Base-by-base conservation (phyloP, 2,888 invertebrate species). In the Calameuta filiformis region DNA sequence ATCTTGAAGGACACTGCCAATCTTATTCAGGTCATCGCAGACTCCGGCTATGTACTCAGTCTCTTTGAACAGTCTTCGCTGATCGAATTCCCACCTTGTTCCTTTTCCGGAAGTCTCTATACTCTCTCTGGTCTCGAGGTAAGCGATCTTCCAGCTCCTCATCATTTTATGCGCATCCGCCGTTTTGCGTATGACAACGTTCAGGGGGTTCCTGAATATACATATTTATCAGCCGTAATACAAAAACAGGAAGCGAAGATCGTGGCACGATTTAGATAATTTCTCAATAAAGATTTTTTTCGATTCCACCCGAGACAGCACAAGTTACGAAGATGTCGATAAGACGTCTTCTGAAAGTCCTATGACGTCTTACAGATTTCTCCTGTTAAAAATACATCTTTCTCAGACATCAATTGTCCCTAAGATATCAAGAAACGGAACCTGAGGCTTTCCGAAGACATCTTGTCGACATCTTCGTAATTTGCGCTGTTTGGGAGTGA, bases 21-120 rank as follows among this genome's bases (percentile, higher is more conserved):
- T 94, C 81, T 96, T 94, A n/a, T 95, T 94, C 68, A 98, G 92
- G 88, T 98, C 96, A 75, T 94, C 93, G 80, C 96, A 96, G 12
- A 98, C 97, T 12, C 93, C 93, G 0, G 95, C 95, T 84, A 98
- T 96, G 86, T 98, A 98, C 88, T 98, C 97, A 0, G 98, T 97
- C 79, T 95, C 94, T 2, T 95, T 95, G 91, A 98, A 98, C 40
- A 98, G 92, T 71, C 94, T 93, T 23, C 94, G 94, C 85, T 96
- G 95, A 88, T 98, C 96, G 91, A 98, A 98, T 91, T 98, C 98
- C 98, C 98, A 98, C 12, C 98, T 94, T 6, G 95, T 94, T 35
- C 97, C 97, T 83, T 97, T 96, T 0, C 97, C 97, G 2, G 97
- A 96, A 30, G 95, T 91, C 91, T 98, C 98, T 81, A 98, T 98